Evolutionary conservation across 2,888 invertebrate genomes (phyloP).

Genomic region (Neocrepidodera transversa): DNA sequence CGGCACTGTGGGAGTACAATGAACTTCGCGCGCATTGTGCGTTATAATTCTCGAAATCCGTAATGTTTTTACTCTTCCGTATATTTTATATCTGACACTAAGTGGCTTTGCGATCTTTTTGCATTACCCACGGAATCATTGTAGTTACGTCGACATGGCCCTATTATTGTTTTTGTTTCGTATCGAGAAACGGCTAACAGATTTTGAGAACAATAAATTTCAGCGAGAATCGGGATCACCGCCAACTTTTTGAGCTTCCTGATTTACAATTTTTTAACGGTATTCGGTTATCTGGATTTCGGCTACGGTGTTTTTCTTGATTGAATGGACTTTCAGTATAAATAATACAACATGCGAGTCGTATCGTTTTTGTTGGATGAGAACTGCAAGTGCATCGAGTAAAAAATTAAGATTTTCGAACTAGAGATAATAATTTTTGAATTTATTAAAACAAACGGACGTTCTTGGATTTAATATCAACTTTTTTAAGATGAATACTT

Average conservation of each 20-base stretch:
- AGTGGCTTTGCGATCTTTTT: slow-evolving; percentile 44
- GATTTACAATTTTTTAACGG: slow-evolving; percentile 34
- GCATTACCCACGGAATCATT: slow-evolving; percentile 37
- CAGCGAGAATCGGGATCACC: slow-evolving; percentile 25
- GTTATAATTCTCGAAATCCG: slow-evolving; percentile 41
- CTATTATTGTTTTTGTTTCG: slow-evolving; percentile 35
- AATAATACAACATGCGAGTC: slow-evolving; percentile 5
- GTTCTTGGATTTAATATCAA: too few relatives aligned
- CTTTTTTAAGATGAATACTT: too few relatives aligned
- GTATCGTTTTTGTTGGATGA: background rate
- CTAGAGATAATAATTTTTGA: too few relatives aligned
- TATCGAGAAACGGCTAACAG: slow-evolving; percentile 27
- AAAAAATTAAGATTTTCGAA: too few relatives aligned
- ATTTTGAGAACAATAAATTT: slow-evolving; percentile 29
- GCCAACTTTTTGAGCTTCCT: slow-evolving; percentile 26
- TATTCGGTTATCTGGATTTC: slow-evolving; percentile 13
- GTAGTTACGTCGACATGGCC: slow-evolving; percentile 28
- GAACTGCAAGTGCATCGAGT: background rate
- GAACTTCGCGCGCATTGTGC: slow-evolving; percentile 15
- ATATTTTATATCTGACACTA: slow-evolving; percentile 47
- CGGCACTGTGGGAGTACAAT: background rate
- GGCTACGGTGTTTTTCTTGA: slow-evolving; percentile 6
- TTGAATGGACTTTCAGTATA: slow-evolving; percentile 3
- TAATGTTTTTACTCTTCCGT: slow-evolving; percentile 42
- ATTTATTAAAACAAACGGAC: too few relatives aligned